Base-by-base conservation (phyloP, 2,888 invertebrate species). In the Xylocampa areola region DNA sequence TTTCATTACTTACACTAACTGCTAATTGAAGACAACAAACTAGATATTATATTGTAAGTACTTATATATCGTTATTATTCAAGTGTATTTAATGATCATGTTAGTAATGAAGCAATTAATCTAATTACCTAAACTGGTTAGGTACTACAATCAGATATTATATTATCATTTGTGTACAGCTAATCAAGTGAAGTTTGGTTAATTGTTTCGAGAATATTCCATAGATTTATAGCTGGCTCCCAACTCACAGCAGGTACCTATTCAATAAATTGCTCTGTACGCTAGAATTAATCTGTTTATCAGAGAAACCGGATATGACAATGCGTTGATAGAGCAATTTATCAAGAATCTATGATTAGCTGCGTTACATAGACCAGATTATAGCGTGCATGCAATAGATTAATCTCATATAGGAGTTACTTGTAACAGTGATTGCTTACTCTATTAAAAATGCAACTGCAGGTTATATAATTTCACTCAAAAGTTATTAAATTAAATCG, bases 271-370 rank as follows among this genome's bases (percentile, higher is more conserved):
- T 23, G n/a, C 27, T 41, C 40, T n/a, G 27, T 2, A 13, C 11
- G 13, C 14, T 39, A 6, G 25, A 55, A 47, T 54, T 36, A 54
- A 47, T 47, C 45, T 54, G 63, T 69, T 50, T 54, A 66, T 47
- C 37, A 55, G 27, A 36, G 70, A 13, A 51, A 69, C 32, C 35
- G 50, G 49, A 66, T 69, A 43, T 39, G 23, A 64, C 70, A 47
- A 49, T 50, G 37, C 55, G 41, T 33, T 49, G 61, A 61, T 55
- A 50, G 30, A 44, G 50, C 55, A 43, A 69, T 69, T 49, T 63
- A 55, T 69, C 70, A 64, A 33, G 1, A 45, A 45, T 54, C 51
- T 32, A 14, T 43, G 61, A 50, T 60, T 60, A 45, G 14, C 27
- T 29, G 11, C 2, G 14, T 32, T n/a, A 19, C 33, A 33, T 50